Percentiles rank a stretch among this genome's conserved stretches.
These are phyloP conservation scores for Solea solea DNA, from an alignment of 2,113 vertebrate species.

Conservation along the genomic window DNA sequence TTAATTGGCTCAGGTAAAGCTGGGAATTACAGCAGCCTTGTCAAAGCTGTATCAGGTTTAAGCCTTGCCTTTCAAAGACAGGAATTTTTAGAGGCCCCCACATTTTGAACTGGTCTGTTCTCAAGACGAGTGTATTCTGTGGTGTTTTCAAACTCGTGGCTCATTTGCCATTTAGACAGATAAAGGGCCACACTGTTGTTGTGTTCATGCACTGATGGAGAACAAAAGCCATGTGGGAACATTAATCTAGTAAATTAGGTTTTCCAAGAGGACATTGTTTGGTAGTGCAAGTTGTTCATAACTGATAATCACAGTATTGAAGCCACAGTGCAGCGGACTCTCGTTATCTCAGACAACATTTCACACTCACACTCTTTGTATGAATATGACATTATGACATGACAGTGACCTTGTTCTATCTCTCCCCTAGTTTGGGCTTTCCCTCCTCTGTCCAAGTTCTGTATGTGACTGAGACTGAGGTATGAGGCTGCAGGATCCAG, in stretches of 20 bases:
- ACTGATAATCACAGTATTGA: background rate
- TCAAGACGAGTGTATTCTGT: background rate
- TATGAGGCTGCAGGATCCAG: too few species aligned
- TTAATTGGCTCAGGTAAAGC: slow-evolving; percentile 77
- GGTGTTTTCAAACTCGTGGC: slow-evolving; percentile 12
- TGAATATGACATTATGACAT: too few species aligned
- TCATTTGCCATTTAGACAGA: background rate
- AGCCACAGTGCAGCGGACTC: background rate
- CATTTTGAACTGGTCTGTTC: slow-evolving; percentile 55
- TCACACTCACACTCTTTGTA: too few species aligned
- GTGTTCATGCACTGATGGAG: background rate
- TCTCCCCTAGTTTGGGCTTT: too few species aligned
- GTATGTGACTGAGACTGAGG: too few species aligned
- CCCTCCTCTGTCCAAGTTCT: too few species aligned
- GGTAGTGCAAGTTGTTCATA: background rate
- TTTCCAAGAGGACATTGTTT: background rate
- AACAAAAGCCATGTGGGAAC: background rate
- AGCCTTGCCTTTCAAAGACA: slow-evolving; percentile 68
- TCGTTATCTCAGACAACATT: too few species aligned
- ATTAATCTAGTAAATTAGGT: background rate
- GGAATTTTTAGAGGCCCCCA: slow-evolving; percentile 66
- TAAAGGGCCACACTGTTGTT: slow-evolving; percentile 1
- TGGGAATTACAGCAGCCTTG: slow-evolving; percentile 71
- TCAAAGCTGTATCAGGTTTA: slow-evolving; percentile 78
- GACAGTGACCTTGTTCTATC: too few species aligned